Percentiles rank a stretch among this genome's conserved stretches.
Conservation (phyloP, 2,797 vertebrate genomes). For the Petrocephalus schoutedeni region DNA sequence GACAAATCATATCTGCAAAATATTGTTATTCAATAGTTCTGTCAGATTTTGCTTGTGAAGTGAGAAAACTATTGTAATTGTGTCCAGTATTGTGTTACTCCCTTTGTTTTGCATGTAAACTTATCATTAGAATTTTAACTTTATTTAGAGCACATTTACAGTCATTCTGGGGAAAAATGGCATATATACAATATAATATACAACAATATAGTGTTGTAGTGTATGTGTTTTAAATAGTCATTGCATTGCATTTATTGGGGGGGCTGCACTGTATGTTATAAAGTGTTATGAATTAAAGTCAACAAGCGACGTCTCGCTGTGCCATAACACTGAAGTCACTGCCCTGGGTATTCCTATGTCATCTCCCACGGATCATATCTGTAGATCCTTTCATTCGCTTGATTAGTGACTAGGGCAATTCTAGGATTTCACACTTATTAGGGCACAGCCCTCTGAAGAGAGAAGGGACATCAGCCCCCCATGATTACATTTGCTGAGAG, state of each 20-base stretch:
- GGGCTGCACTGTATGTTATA: neutral
- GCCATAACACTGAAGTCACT: neutral
- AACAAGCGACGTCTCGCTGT: neutral
- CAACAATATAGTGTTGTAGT: neutral
- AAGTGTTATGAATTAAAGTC: neutral
- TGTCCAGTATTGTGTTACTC: neutral
- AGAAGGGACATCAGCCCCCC: neutral
- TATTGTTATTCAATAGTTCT: neutral
- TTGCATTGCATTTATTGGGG: neutral
- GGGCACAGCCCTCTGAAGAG: neutral
- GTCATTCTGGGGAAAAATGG: neutral
- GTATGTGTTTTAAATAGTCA: neutral
- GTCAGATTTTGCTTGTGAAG: neutral
- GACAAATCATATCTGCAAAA: neutral
- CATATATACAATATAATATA: too few relatives aligned
- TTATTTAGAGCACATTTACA: neutral
- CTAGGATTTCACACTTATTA: neutral
- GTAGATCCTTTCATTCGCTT: neutral
- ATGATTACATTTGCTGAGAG: neutral
- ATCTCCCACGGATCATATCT: neutral
- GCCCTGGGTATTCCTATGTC: neutral
- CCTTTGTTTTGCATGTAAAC: neutral
- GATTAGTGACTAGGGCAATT: neutral
- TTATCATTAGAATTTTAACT: neutral
- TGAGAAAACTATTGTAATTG: neutral